phyloP scores from a whole-genome alignment of 2,888 invertebrate genomes.

The Tetranychus truncatus region DNA sequence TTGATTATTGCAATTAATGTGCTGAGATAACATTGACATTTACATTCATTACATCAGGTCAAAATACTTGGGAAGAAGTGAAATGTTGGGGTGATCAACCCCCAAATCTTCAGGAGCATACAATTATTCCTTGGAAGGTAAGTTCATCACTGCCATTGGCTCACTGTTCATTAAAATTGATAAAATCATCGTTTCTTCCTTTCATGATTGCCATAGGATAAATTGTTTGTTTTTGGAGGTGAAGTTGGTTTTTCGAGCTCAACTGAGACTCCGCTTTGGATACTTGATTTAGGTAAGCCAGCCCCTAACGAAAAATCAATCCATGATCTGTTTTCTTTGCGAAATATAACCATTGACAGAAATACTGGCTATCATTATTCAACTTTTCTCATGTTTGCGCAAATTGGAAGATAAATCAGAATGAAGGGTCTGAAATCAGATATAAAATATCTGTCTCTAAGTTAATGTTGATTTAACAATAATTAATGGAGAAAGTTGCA shows the following conservation, averaged over 20 bases:
- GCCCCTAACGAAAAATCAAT: no score
- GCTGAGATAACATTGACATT: background rate
- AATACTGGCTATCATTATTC: no score
- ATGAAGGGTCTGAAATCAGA: no score
- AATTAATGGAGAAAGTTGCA: no score
- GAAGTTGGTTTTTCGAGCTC: conserved; percentile 57
- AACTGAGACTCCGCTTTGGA: conserved; percentile 66
- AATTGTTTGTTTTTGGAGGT: conserved; percentile 67
- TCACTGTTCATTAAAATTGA: background rate
- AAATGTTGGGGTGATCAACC: conserved; percentile 45
- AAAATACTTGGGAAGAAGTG: conserved; percentile 54
- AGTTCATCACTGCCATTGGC: conserved; percentile 24
- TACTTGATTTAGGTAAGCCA: conserved; percentile 44
- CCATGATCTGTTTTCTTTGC: no score
- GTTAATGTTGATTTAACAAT: no score
- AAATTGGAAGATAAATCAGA: no score
- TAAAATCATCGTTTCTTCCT: background rate
- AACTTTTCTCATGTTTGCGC: no score
- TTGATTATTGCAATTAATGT: background rate
- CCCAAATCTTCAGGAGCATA: conserved; percentile 65
- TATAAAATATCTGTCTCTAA: no score
- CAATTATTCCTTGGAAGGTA: conserved; percentile 54
- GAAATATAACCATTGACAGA: no score
- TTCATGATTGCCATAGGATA: conserved; percentile 28
- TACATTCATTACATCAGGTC: conserved; percentile 38